phyloP scores from a whole-genome alignment of 2,113 vertebrate species.

The Mungos mungo region DNA sequence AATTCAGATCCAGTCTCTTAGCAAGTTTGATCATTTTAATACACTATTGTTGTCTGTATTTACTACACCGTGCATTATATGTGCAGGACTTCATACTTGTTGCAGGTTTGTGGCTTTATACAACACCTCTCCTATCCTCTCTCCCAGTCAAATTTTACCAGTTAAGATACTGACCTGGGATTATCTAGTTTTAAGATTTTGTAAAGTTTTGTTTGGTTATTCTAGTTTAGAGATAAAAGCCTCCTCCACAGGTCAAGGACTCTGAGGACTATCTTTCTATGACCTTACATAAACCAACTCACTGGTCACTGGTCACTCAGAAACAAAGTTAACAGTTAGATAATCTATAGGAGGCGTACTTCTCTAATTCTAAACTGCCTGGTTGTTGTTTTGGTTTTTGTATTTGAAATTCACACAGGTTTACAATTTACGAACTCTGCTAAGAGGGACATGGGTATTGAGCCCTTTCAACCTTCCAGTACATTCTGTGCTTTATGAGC shows the following conservation, averaged over 20 bases:
- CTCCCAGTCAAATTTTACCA: neutral
- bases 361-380: slow-evolving; percentile 16
- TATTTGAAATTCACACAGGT: neutral
- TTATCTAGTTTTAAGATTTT: neutral
- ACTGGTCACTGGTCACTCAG: neutral
- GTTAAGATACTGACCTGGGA: neutral
- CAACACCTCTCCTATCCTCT: neutral
- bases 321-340: slow-evolving; percentile 49
- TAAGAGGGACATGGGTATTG: neutral
- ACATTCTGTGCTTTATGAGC: neutral
- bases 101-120: neutral
- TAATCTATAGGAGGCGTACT: neutral
- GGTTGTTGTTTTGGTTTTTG: neutral
- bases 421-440: slow-evolving; percentile 19
- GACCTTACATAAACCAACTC: neutral
- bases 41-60: neutral
- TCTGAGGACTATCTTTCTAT: neutral
- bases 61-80: neutral
- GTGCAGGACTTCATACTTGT: neutral
- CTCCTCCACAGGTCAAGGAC: neutral
- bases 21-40: neutral
- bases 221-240: neutral
- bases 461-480: neutral
- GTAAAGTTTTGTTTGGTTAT: neutral
- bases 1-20: neutral